A percentile compares a stretch with the other conserved stretches of the same genome.
phyloP scores from a whole-genome alignment of 2,888 invertebrate species.

The Colletes collaris region DNA sequence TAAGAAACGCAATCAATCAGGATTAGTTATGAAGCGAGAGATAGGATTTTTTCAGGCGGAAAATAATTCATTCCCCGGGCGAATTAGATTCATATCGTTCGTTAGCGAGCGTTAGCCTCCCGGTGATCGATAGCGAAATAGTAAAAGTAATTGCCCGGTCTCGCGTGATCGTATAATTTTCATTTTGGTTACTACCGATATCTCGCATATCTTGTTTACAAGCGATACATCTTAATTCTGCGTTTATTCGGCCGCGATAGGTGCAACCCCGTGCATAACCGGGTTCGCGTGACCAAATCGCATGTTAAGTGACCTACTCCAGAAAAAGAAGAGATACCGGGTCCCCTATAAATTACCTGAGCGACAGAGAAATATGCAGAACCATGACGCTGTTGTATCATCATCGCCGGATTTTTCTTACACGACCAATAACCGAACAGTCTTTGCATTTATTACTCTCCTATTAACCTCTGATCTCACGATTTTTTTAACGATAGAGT shows the following conservation, averaged over 20 bases:
- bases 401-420: constrained; percentile 27
- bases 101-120: neutral
- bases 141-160: neutral
- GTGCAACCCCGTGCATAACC: constrained; percentile 35
- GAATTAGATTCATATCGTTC: neutral
- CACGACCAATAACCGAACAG: constrained; percentile 1
- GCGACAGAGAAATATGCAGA: constrained; percentile 55
- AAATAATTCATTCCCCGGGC: neutral
- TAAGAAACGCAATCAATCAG: neutral
- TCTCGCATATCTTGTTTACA: constrained; percentile 54
- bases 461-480: neutral
- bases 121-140: neutral
- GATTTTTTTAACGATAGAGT: no score
- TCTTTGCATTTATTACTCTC: neutral
- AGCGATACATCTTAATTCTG: constrained; percentile 58
- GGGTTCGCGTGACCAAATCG: constrained; percentile 57
- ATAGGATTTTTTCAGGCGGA: neutral
- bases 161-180: constrained; percentile 13
- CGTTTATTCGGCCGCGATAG: constrained; percentile 47
- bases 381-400: constrained; percentile 46
- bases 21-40: neutral
- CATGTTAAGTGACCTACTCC: constrained; percentile 57
- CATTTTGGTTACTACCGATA: constrained; percentile 19
- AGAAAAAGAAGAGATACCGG: constrained; percentile 57
- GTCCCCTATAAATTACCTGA: constrained; percentile 41